Evolutionary conservation across 2,797 vertebrate species (phyloP).

Genomic region (Gymnocypris eckloni): DNA sequence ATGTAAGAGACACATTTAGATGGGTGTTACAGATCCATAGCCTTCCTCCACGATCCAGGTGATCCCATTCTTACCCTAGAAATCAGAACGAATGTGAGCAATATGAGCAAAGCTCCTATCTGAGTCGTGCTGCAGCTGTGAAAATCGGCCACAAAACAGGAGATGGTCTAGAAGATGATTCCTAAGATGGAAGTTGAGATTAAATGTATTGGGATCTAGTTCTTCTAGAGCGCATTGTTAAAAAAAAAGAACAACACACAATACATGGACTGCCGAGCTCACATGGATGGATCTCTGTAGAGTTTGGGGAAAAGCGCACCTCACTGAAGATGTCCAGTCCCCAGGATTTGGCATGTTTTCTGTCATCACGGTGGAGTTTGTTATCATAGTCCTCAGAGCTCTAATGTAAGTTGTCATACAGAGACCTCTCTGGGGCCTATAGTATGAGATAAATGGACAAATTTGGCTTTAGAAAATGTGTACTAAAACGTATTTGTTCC

Average conservation of each 20-base stretch:
- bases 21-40: constrained; percentile 74
- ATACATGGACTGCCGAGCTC: not conserved
- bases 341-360: constrained; percentile 75
- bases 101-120: constrained; percentile 67
- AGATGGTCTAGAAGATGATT: constrained; percentile 75
- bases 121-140: constrained; percentile 64
- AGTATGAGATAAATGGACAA: not conserved
- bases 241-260: not conserved
- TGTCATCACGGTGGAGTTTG: constrained; percentile 82
- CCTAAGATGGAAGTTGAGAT: constrained; percentile 72
- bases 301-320: constrained; percentile 72
- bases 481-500: not conserved
- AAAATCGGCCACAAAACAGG: constrained; percentile 75
- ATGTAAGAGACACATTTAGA: constrained; percentile 62
- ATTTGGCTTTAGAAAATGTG: not conserved
- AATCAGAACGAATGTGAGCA: constrained; percentile 72
- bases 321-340: constrained; percentile 82
- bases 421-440: constrained; percentile 75
- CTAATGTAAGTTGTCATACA: constrained; percentile 82
- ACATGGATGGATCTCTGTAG: not conserved
- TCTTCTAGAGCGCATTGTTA: not conserved
- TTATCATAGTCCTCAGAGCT: constrained; percentile 77
- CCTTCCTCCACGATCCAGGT: constrained; percentile 72
- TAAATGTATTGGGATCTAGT: not conserved
- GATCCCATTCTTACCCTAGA: constrained; percentile 83